Base-by-base conservation (phyloP, 2,113 vertebrate genomes). In the Prinia subflava region DNA sequence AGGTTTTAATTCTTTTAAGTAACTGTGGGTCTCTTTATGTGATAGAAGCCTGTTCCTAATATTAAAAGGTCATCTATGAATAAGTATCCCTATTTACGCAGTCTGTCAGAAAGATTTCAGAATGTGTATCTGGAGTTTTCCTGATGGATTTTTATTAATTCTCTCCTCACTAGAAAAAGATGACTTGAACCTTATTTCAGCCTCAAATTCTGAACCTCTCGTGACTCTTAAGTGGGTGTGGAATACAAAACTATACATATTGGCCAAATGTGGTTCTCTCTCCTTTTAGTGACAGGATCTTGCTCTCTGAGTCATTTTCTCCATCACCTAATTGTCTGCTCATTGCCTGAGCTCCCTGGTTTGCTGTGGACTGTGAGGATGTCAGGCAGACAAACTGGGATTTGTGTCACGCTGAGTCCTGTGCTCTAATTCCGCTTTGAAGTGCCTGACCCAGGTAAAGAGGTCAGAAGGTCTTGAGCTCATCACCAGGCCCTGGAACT, bases 291-390 rank as follows among this genome's bases (percentile, higher is more conserved):
- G 90, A 90, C 41, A 94, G 13, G 25, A 41, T 87, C 57, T 82
- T 82, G 53, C 53, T 89, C 82, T 95, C 83, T 85, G 94, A 95
- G 92, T 95, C 82, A 90, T 87, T 96, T 67, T 63, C 84, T 96
- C 90, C 84, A 89, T 91, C 87, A 67, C 90, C 65, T 89, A 89
- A 94, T 84, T 79, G 30, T 33, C 62, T 75, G 49, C 12, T 93
- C 70, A 1, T 47, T 89, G 96, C 84, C 84, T n/a, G 47, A 70
- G 62, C 35, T 93, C 57, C 69, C 84, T 95, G 74, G 15, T 68
- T 93, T 85, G 78, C 78, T 59, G 0, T 27, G 33, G 76, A 22
- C 64, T 92, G 83, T 13, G 62, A 78, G 62, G 62, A 76, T 76
- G 78, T 94, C 92, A 93, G 68, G 70, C 74, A 92, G 89, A 83